Percentiles rank a stretch among this genome's conserved stretches.
Conservation (phyloP, 2,888 invertebrate genomes). For the Lithophane ornitopus region DNA sequence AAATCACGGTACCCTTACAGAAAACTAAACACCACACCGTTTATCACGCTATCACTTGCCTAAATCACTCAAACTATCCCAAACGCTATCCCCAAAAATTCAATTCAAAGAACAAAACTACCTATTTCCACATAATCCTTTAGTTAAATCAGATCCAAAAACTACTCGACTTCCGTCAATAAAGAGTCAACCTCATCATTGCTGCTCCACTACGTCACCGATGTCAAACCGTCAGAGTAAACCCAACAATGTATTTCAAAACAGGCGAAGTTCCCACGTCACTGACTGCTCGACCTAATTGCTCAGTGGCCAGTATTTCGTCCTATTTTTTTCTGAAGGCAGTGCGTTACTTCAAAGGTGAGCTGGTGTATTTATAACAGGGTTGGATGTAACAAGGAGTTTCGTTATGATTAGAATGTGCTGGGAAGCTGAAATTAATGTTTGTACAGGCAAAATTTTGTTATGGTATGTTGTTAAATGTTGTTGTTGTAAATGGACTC, state of each 20-base stretch:
- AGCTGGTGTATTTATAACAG: constrained; percentile 46
- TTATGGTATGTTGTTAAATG: too few relatives aligned
- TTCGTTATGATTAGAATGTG: neutral
- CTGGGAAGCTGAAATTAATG: neutral
- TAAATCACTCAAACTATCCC: neutral
- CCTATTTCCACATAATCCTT: neutral
- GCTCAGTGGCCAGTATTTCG: constrained; percentile 59
- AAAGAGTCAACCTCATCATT: constrained; percentile 31
- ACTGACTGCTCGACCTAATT: constrained; percentile 61
- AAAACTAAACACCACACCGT: neutral
- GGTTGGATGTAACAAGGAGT: constrained; percentile 18
- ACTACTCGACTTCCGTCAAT: neutral
- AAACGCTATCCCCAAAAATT: neutral
- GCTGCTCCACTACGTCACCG: constrained; percentile 18
- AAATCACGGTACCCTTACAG: neutral
- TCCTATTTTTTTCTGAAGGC: constrained; percentile 58
- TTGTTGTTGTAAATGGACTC: too few relatives aligned
- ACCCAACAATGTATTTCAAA: constrained; percentile 48
- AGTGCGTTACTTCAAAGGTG: constrained; percentile 64
- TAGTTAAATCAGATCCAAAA: neutral
- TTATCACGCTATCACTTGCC: neutral
- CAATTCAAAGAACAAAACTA: neutral
- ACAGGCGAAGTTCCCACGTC: constrained; percentile 49
- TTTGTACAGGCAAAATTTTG: neutral
- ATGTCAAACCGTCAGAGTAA: constrained; percentile 48